Evolutionary conservation across 2,888 invertebrate genomes (phyloP), one percentile per base, ranked within the genome.

Genomic region (Acronicta alni): DNA sequence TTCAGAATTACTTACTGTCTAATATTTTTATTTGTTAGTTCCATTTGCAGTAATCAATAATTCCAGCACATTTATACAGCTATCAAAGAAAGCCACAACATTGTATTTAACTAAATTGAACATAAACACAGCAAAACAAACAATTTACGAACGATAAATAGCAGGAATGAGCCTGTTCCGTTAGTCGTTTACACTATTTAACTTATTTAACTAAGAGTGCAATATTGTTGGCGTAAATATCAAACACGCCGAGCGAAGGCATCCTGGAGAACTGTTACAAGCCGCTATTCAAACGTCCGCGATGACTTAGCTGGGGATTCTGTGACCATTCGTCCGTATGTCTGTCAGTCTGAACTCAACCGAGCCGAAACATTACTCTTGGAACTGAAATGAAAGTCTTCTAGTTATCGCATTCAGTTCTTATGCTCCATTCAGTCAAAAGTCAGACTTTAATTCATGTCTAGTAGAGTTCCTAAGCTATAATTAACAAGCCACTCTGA

Each of bases 201-300:
- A 61, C 46, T 54, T 67, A 67, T 66, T 70, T 67, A 64, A 46
- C 37, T 43, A 30, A 38, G 5, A 49, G 51, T 65, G 65, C 55
- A 63, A 61, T 75, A 66, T 66, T 61, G 58, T 61, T 62, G 49
- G 57, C 43, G 58, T 58, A 67, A 75, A 72, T 57, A 68, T 58
- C 53, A 54, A 44, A 52, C 64, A 61, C 56, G 57, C 59, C 54
- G 18, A 47, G 41, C 43, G 17, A 38, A 48, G 57, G 43, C 44
- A 52, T 61, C 57, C 43, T 61, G 46, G 17, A 58, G 44, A 67
- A 75, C 67, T 54, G 64, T 69, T 60, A 59, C 44, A 42, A 32
- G 44, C 66, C 46, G 70, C 65, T 58, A 72, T 72, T 56, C 64
- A 73, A 64, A 64, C 58, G 72, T 75, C 66, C 45, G 7, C n/a